Percentiles rank a stretch among this genome's conserved stretches.
These are phyloP conservation scores for Himalopsyche tibetana DNA, from an alignment of 2,888 invertebrate species.

Conservation along the genomic window DNA sequence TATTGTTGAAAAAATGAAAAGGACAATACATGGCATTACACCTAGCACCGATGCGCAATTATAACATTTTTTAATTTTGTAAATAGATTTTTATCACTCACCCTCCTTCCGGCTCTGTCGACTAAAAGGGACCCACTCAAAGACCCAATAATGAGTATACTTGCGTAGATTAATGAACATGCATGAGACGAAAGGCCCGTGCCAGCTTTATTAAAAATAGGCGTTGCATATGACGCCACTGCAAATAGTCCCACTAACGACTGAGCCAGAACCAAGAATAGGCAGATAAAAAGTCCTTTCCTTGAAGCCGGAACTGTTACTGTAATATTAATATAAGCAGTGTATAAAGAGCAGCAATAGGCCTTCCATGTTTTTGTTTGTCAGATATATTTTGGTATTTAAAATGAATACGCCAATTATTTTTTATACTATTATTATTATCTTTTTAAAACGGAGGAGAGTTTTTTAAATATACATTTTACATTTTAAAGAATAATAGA, in stretches of 20 bases:
- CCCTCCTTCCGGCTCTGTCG: slow-evolving; percentile 80
- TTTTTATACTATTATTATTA: too few species aligned
- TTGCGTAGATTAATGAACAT: slow-evolving; percentile 79
- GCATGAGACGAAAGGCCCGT: slow-evolving; percentile 74
- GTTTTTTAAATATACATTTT: too few species aligned
- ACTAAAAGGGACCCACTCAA: slow-evolving; percentile 73
- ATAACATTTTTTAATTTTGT: too few species aligned
- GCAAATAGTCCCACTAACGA: slow-evolving; percentile 74
- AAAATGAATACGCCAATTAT: too few species aligned
- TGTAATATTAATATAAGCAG: slow-evolving; percentile 42
- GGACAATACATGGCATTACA: too few species aligned
- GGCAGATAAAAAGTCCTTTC: slow-evolving; percentile 54
- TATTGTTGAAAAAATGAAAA: too few species aligned
- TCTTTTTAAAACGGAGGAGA: too few species aligned
- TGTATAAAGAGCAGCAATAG: not conserved
- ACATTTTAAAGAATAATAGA: too few species aligned
- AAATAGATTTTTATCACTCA: slow-evolving; percentile 65
- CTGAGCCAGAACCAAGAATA: slow-evolving; percentile 67
- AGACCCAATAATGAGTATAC: slow-evolving; percentile 76
- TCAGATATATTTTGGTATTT: too few species aligned
- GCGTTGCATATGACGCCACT: slow-evolving; percentile 75
- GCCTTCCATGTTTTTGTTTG: not conserved
- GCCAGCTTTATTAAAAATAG: slow-evolving; percentile 76
- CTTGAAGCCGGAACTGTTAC: slow-evolving; percentile 51
- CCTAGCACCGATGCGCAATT: too few species aligned